phyloP scores from a whole-genome alignment of 2,113 vertebrate genomes.

The Phrynocephalus versicolor region DNA sequence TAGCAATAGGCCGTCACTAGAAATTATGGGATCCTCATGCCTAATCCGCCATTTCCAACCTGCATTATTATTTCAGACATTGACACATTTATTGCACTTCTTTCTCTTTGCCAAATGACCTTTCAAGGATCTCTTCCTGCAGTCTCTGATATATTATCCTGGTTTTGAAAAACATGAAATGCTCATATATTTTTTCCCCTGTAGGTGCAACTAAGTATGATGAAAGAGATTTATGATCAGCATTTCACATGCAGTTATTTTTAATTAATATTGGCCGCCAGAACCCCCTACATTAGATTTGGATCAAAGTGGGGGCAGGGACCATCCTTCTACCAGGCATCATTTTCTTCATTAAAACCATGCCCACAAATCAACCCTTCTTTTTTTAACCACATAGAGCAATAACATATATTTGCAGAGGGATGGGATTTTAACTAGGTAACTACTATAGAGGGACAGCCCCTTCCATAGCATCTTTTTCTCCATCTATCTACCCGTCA shows the following conservation, averaged over 20 bases:
- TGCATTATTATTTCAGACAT: conserved; percentile 13
- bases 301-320: background rate
- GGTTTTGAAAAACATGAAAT: background rate
- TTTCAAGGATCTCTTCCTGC: background rate
- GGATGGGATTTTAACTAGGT: background rate
- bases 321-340: background rate
- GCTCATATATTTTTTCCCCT: background rate
- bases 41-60: background rate
- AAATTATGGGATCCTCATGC: background rate
- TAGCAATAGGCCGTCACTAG: background rate
- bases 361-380: background rate
- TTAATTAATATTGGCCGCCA: too few species aligned
- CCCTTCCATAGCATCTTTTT: background rate
- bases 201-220: background rate
- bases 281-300: background rate
- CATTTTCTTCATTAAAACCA: conserved; percentile 1
- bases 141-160: background rate
- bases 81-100: background rate
- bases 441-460: background rate
- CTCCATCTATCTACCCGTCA: background rate
- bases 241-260: background rate
- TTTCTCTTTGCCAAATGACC: background rate
- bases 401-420: background rate
- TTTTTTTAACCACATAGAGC: background rate
- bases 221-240: background rate